Evolutionary conservation across 2,797 vertebrate genomes (phyloP).

Genomic region (Lepilemur septentrionalis): DNA sequence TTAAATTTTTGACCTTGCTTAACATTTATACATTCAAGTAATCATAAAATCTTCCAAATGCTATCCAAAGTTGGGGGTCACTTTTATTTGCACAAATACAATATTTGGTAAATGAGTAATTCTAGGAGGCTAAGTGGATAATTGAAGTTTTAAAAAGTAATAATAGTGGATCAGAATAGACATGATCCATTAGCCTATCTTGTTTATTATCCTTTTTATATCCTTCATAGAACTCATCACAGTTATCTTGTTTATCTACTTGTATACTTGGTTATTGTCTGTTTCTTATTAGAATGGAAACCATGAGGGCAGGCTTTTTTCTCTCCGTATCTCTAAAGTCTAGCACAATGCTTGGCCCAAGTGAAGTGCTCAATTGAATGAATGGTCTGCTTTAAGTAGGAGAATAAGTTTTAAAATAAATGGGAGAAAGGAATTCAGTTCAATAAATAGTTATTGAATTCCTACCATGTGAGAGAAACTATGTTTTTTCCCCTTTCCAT

Average conservation of each 20-base stretch:
- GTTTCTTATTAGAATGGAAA: slow-evolving; percentile 51
- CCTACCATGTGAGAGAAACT: slow-evolving; percentile 29
- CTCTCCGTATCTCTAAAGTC: slow-evolving; percentile 24
- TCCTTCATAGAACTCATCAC: not conserved
- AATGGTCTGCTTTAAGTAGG: slow-evolving; percentile 51
- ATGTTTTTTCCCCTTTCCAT: not conserved
- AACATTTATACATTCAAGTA: slow-evolving; percentile 11
- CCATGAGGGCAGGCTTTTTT: not conserved
- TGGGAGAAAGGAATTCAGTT: slow-evolving; percentile 41
- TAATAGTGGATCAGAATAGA: slow-evolving; percentile 24
- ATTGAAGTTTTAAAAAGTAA: slow-evolving; percentile 42
- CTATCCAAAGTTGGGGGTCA: not conserved
- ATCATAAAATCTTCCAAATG: slow-evolving; percentile 31
- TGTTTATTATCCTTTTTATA: not conserved
- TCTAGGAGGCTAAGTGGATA: not conserved
- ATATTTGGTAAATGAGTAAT: slow-evolving; percentile 36
- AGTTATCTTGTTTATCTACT: slow-evolving; percentile 30
- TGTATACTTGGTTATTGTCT: not conserved
- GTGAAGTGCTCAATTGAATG: slow-evolving; percentile 35
- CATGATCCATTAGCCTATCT: not conserved
- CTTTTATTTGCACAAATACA: slow-evolving; percentile 23
- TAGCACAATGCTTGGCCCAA: slow-evolving; percentile 5
- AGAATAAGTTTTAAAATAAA: slow-evolving; percentile 57
- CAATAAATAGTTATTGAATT: slow-evolving; percentile 51
- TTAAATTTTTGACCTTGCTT: slow-evolving; percentile 12